Evolutionary conservation across 2,797 vertebrate genomes (phyloP).

Genomic region (Chanos chanos): DNA sequence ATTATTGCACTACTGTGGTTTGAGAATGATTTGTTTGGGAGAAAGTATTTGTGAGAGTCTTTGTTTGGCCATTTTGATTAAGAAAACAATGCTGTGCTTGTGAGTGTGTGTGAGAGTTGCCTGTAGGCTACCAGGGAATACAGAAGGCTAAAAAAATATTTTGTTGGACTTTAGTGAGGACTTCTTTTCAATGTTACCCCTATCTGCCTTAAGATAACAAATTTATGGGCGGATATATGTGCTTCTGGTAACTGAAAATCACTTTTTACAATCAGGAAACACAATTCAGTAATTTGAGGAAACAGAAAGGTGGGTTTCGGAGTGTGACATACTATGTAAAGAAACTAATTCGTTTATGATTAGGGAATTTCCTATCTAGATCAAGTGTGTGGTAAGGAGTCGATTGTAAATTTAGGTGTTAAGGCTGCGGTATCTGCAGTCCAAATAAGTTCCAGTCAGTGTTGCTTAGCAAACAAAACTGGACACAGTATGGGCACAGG

Average conservation of each 20-base stretch:
- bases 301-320: background rate
- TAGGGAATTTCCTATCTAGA: no score
- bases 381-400: no score
- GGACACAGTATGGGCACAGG: no score
- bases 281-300: slow-evolving; percentile 9
- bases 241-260: no score
- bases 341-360: no score
- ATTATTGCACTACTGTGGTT: slow-evolving; percentile 53
- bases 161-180: slow-evolving; percentile 4
- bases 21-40: slow-evolving; percentile 31
- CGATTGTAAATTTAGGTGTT: no score
- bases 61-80: slow-evolving; percentile 2
- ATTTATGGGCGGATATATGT: no score
- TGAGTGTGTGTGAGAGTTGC: slow-evolving; percentile 15
- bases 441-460: no score
- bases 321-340: no score
- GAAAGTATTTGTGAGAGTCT: slow-evolving; percentile 32
- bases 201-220: slow-evolving; percentile 19
- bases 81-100: slow-evolving; percentile 2
- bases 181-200: slow-evolving; percentile 10
- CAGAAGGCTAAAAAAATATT: background rate
- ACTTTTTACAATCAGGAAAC: slow-evolving; percentile 6
- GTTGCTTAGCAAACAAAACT: no score
- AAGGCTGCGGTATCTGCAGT: no score
- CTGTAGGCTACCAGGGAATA: background rate